Evolutionary conservation across 2,113 vertebrate genomes (phyloP), one percentile per base, ranked within the genome.

Genomic region (Octodon degus): DNA sequence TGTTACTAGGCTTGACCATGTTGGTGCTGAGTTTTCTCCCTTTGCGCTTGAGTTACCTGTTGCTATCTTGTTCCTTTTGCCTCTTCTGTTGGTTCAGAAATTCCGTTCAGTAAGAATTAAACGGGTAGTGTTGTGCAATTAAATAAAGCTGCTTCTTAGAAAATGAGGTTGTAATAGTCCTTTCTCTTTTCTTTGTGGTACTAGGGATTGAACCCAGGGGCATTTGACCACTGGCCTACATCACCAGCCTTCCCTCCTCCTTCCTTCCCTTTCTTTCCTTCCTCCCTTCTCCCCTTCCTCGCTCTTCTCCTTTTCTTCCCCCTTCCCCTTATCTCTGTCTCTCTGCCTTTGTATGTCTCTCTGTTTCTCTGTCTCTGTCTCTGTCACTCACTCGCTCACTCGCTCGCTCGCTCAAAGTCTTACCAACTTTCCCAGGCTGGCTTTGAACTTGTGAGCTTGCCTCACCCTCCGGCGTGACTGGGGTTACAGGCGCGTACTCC

Each of bases 121-220:
- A 70, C 34, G 53, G n/a, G 11, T 37, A 25, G 16, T 50, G 17
- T 67, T 83, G 16, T 84, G 37, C 50, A 55, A 72, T 77, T 91
- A 91, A 93, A 80, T 90, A 76, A 89, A 94, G 63, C 1, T 34
- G 24, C 22, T 77, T 94, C 16, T 85, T 90, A 88, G 89, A 62
- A 93, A 89, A 89, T 53, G 40, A 94, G 95, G 67, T 47, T 43
- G 47, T 53, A 34, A 20, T 27, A 84, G 37, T 2, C 7, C 83
- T 74, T 72, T 50, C 32, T 50, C 47, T 79, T 79, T 79, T 32
- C 27, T 50, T 53, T 53, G 27, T 79, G 25, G 27, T 19, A 50
- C 76, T 79, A 27, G 30, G 16, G 27, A 32, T 79, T 19, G 47
- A 79, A 53, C 32, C 74, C 40, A 77, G 24, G 74, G 70, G 12